Evolutionary conservation across 2,888 invertebrate species (phyloP).

Genomic region (Leucozona laternaria): DNA sequence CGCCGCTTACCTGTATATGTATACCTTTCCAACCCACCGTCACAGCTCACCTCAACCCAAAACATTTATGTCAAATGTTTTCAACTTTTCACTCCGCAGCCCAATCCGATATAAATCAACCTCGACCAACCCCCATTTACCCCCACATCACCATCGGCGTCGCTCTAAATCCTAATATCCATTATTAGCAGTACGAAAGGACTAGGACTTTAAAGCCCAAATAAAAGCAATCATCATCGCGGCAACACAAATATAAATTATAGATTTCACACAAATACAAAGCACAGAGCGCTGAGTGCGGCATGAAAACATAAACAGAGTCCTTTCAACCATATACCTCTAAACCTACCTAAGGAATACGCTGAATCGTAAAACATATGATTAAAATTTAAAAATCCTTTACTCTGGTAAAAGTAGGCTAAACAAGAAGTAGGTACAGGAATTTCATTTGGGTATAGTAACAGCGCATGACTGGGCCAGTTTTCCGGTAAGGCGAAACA

Average conservation of each 20-base stretch:
- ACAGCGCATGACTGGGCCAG: slow-evolving; percentile 43
- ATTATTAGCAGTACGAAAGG: slow-evolving; percentile 26
- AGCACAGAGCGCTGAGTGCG: background rate
- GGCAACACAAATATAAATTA: slow-evolving; percentile 35
- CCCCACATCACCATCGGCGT: background rate
- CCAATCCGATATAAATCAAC: slow-evolving; percentile 36
- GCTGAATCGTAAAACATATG: slow-evolving; percentile 62
- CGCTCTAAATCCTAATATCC: slow-evolving; percentile 3
- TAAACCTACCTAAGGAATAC: too few relatives aligned
- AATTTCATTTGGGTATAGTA: background rate
- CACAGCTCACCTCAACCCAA: slow-evolving; percentile 26
- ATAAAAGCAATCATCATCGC: slow-evolving; percentile 40
- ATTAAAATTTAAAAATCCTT: slow-evolving; percentile 54
- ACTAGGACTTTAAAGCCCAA: slow-evolving; percentile 19
- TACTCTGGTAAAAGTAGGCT: slow-evolving; percentile 11
- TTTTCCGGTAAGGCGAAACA: background rate
- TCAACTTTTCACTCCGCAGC: slow-evolving; percentile 31
- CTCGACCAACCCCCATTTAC: background rate
- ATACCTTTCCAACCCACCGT: too few relatives aligned
- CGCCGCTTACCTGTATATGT: too few relatives aligned
- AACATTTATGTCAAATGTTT: slow-evolving; percentile 56
- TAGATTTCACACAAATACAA: slow-evolving; percentile 20
- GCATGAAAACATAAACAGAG: slow-evolving; percentile 16
- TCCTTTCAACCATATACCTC: slow-evolving; percentile 6
- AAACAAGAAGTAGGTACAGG: slow-evolving; percentile 3